phyloP scores from a whole-genome alignment of 1,140 invertebrate genomes.

The Antheraea mylitta region DNA sequence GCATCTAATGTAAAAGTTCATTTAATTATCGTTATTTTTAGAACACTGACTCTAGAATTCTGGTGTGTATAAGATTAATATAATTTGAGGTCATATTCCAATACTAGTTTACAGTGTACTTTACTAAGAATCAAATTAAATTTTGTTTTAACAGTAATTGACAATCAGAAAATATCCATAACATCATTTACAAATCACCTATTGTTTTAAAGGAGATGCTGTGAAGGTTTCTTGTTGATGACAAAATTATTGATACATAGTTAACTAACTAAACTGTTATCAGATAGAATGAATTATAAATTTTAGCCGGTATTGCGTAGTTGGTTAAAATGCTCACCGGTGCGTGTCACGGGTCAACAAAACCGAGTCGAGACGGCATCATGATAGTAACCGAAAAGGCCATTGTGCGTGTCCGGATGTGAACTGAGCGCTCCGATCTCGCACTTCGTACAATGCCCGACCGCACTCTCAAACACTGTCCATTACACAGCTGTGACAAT shows the following conservation, averaged over 20 bases:
- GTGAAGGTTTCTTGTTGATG: too few species aligned
- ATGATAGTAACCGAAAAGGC: conserved; percentile 25
- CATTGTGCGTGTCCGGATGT: conserved; percentile 10
- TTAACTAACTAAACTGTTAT: neutral
- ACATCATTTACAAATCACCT: too few species aligned
- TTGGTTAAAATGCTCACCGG: neutral
- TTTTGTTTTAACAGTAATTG: too few species aligned
- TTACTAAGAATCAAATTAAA: too few species aligned
- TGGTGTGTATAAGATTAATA: too few species aligned
- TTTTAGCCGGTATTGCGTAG: conserved; percentile 1
- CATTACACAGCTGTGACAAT: neutral
- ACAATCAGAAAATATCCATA: too few species aligned
- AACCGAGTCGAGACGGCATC: conserved; percentile 28
- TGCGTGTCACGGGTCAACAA: conserved; percentile 22
- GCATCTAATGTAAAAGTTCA: too few species aligned
- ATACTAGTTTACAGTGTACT: too few species aligned
- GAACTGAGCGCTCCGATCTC: neutral
- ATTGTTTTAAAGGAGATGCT: too few species aligned
- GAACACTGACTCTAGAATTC: too few species aligned
- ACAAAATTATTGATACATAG: neutral
- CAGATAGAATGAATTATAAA: neutral
- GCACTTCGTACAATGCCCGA: neutral
- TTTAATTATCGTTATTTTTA: too few species aligned
- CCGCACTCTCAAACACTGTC: neutral
- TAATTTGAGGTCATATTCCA: too few species aligned